Evolutionary conservation across 2,888 invertebrate genomes (phyloP).

Genomic region (Lasioglossum villosulum): DNA sequence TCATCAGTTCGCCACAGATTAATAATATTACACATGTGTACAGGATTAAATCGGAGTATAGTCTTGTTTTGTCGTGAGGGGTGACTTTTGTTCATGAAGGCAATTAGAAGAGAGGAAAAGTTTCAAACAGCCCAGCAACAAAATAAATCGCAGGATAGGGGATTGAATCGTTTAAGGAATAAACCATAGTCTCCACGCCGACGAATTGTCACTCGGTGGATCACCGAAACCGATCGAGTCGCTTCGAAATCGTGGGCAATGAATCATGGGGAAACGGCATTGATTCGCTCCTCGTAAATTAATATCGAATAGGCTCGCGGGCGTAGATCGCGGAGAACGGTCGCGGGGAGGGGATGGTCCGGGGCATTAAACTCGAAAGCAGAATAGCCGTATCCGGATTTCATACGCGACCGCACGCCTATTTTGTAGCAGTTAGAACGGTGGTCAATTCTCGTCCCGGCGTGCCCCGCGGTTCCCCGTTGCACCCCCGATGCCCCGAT

Average conservation of each 20-base stretch:
- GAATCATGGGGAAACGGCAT: conserved; percentile 5
- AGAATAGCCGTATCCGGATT: conserved; percentile 73
- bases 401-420: conserved; percentile 79
- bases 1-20: too few species aligned
- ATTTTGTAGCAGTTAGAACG: conserved; percentile 79
- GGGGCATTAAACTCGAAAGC: conserved; percentile 64
- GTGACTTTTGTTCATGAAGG: too few species aligned
- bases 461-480: conserved; percentile 25
- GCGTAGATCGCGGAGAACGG: not conserved
- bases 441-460: conserved; percentile 62
- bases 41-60: too few species aligned
- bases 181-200: not conserved
- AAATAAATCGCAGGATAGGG: not conserved
- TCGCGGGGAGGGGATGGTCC: not conserved
- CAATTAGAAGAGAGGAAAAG: not conserved
- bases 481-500: not conserved
- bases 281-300: conserved; percentile 48
- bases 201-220: not conserved
- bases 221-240: conserved; percentile 8
- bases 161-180: not conserved
- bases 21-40: too few species aligned
- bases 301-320: conserved; percentile 39
- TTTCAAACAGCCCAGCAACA: not conserved
- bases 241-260: conserved; percentile 1
- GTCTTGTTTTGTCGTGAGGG: too few species aligned